Conservation (phyloP, 2,888 invertebrate genomes). For the Galeruca laticollis region DNA sequence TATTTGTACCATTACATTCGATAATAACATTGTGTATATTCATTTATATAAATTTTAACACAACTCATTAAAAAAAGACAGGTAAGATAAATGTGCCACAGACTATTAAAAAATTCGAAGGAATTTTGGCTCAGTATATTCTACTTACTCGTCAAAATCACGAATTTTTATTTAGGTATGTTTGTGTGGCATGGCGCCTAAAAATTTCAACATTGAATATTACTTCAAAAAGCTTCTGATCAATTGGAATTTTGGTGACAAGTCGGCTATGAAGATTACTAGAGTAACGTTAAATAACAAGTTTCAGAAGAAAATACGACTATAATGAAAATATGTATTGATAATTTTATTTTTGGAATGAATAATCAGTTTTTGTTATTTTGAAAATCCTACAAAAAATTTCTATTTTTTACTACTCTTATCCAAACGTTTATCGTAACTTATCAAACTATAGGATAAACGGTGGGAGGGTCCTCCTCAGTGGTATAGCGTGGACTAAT, state of each 20-base stretch:
- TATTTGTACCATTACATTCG: neutral
- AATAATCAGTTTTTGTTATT: too few relatives aligned
- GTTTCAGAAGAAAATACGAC: neutral
- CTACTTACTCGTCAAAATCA: constrained; percentile 5
- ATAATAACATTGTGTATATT: neutral
- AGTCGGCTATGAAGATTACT: neutral
- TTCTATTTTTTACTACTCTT: too few relatives aligned
- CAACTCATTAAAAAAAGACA: neutral
- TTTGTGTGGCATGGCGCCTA: constrained; percentile 7
- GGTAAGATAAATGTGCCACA: constrained; percentile 10
- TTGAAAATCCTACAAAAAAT: too few relatives aligned
- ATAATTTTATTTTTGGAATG: too few relatives aligned
- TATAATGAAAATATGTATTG: too few relatives aligned
- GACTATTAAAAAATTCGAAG: constrained; percentile 1
- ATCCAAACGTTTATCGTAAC: too few relatives aligned
- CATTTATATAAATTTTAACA: neutral
- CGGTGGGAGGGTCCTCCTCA: too few relatives aligned
- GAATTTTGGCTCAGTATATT: constrained; percentile 6
- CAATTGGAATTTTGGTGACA: neutral
- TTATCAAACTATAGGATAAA: too few relatives aligned
- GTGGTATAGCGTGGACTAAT: too few relatives aligned
- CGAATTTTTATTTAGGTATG: neutral
- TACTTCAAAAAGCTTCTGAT: neutral
- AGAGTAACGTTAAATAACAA: neutral
- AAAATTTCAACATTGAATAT: neutral